These are phyloP conservation scores for Sipha flava DNA, from an alignment of 1,140 invertebrate genomes.

Conservation along the genomic window DNA sequence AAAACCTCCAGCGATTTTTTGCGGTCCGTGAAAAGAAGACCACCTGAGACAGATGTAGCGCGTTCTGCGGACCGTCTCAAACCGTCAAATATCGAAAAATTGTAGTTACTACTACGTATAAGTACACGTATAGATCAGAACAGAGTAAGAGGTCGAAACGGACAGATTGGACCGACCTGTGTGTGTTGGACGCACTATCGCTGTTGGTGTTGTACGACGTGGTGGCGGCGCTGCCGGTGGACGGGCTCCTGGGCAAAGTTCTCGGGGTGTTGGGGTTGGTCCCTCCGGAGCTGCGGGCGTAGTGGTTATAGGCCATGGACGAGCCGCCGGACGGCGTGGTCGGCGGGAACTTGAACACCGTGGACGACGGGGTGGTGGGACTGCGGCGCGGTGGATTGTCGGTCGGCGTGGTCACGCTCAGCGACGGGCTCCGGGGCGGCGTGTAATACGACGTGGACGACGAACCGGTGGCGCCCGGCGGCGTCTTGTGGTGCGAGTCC, in stretches of 20 bases:
- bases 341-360: slow-evolving; percentile 20
- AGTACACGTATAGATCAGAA: too few relatives aligned
- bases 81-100: too few relatives aligned
- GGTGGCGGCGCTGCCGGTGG: neutral
- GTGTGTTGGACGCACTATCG: neutral
- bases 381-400: neutral
- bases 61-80: too few relatives aligned
- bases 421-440: neutral
- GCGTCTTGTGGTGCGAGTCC: neutral
- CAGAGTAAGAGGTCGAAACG: too few relatives aligned
- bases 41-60: too few relatives aligned
- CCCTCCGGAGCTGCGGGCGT: neutral
- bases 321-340: neutral
- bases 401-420: slow-evolving; percentile 16
- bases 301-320: neutral
- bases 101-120: too few relatives aligned
- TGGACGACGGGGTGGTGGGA: slow-evolving; percentile 11
- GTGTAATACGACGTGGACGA: slow-evolving; percentile 6
- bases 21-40: too few relatives aligned
- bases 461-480: neutral
- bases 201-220: slow-evolving; percentile 9
- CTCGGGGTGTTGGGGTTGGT: neutral
- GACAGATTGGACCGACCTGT: neutral
- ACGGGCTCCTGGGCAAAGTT: slow-evolving; percentile 20
- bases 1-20: too few relatives aligned